Evolutionary conservation across 2,113 vertebrate genomes (phyloP).

Genomic region (Pteruthius melanotis): DNA sequence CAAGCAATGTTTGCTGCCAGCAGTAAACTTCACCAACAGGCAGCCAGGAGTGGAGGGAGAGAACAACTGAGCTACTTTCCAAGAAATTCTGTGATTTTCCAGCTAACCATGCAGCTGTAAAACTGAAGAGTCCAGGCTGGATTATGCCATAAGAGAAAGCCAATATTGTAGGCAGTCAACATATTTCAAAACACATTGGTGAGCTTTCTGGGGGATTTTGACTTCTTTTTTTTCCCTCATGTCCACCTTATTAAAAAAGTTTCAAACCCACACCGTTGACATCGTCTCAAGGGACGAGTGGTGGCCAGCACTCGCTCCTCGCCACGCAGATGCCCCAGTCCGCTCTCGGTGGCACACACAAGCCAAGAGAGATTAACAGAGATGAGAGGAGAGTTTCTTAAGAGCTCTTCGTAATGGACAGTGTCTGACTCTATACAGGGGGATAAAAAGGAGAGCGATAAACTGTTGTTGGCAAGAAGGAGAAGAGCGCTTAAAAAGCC

Average conservation of each 20-base stretch:
- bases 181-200: not conserved
- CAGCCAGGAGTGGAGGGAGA: not conserved
- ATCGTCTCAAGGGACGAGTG: not conserved
- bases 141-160: not conserved
- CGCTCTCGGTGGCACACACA: not conserved
- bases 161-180: not conserved
- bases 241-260: not conserved
- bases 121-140: not conserved
- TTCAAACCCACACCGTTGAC: accelerated
- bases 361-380: not conserved
- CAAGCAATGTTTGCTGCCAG: not conserved
- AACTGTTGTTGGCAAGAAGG: conserved; percentile 51
- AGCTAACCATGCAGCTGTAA: not conserved
- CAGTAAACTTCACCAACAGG: not conserved
- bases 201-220: not conserved
- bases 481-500: conserved; percentile 25
- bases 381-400: not conserved
- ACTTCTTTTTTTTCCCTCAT: not conserved
- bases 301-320: not conserved
- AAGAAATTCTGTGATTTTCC: conserved; percentile 20
- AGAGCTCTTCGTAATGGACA: not conserved
- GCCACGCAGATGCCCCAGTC: not conserved
- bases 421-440: not conserved
- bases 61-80: not conserved
- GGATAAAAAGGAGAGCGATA: conserved; percentile 38